A percentile compares a stretch with the other conserved stretches of the same genome.
Evolutionary conservation across 2,888 invertebrate genomes (phyloP).

Genomic region (Leptura quadrifasciata): DNA sequence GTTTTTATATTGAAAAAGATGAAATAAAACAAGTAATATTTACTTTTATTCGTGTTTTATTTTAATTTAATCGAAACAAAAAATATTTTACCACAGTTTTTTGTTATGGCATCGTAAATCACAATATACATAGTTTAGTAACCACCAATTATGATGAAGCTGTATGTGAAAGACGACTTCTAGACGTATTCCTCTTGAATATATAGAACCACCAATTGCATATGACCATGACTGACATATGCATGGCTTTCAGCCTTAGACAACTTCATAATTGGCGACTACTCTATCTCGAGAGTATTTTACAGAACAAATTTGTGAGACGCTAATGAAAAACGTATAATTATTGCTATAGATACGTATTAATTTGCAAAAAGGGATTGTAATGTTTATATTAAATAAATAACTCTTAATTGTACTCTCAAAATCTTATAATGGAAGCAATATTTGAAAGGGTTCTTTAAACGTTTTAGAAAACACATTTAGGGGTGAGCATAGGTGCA

Average conservation of each 20-base stretch:
- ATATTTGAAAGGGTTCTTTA: too few species aligned
- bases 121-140: conserved; percentile 16
- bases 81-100: conserved; percentile 6
- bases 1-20: conserved; percentile 11
- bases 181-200: too few species aligned
- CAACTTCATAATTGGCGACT: too few species aligned
- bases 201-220: too few species aligned
- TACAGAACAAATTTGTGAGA: background rate
- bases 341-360: background rate
- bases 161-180: too few species aligned
- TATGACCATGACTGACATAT: too few species aligned
- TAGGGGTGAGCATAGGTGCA: too few species aligned
- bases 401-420: background rate
- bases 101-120: conserved; percentile 19
- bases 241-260: too few species aligned
- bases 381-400: background rate
- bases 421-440: too few species aligned
- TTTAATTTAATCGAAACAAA: background rate
- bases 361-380: background rate
- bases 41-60: conserved; percentile 12
- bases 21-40: conserved; percentile 18
- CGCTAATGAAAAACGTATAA: background rate
- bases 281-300: background rate
- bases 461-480: too few species aligned
- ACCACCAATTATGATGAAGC: too few species aligned